A percentile compares a stretch with the other conserved stretches of the same genome.
Evolutionary conservation across 2,888 invertebrate genomes (phyloP).

Genomic region (Scrobipalpa atriplicella): DNA sequence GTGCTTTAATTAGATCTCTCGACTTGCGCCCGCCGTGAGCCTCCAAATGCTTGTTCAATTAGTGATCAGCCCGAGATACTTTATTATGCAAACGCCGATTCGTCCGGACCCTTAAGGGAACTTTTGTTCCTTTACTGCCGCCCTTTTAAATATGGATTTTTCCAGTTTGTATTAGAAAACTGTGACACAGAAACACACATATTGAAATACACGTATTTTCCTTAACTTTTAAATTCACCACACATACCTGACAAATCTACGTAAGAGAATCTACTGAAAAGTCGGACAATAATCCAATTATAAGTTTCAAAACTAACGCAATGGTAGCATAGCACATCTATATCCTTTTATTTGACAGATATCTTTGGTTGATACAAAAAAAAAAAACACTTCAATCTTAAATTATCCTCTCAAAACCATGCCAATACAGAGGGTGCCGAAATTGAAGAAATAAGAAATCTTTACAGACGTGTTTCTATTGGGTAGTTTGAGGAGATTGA

Average conservation of each 20-base stretch:
- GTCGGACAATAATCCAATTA: no score
- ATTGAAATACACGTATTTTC: no score
- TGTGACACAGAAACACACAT: not conserved
- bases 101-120: slow-evolving; percentile 24
- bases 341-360: no score
- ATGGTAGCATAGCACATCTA: no score
- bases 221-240: no score
- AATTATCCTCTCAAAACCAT: no score
- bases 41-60: slow-evolving; percentile 80
- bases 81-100: slow-evolving; percentile 59
- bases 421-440: no score
- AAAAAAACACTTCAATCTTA: no score
- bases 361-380: no score
- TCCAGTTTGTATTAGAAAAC: not conserved
- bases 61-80: slow-evolving; percentile 72
- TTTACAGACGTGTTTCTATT: slow-evolving; percentile 7
- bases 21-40: slow-evolving; percentile 74
- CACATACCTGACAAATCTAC: no score
- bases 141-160: not conserved
- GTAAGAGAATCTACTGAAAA: no score
- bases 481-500: slow-evolving; percentile 15
- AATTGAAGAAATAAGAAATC: not conserved
- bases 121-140: slow-evolving; percentile 7
- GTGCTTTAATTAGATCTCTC: slow-evolving; percentile 80
- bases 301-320: no score